Conservation (phyloP, 2,797 vertebrate genomes). For the Liasis olivaceus region DNA sequence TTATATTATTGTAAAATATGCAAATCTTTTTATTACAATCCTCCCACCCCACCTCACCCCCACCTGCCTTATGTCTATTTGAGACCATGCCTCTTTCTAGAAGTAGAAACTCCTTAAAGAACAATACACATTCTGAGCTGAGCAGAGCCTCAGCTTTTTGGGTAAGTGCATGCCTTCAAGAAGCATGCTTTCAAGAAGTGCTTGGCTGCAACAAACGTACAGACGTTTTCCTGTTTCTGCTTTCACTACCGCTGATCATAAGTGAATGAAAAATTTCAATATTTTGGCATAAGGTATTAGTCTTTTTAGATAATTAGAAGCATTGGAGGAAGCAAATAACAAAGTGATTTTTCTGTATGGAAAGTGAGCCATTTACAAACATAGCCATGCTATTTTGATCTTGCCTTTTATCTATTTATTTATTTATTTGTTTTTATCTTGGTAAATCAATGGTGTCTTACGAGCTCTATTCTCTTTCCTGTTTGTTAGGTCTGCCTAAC, state of each 20-base stretch:
- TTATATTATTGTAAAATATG: no score
- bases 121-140: neutral
- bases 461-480: constrained; percentile 71
- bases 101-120: neutral
- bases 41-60: no score
- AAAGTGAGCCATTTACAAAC: constrained; percentile 60
- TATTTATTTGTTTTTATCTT: constrained; percentile 57
- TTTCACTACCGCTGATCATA: neutral
- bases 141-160: neutral
- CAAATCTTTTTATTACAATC: no score
- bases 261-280: rapidly evolving
- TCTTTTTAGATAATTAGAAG: neutral
- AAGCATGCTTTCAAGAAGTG: neutral
- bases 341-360: constrained; percentile 45
- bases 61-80: neutral
- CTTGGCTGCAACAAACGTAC: neutral
- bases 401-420: constrained; percentile 59
- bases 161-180: neutral
- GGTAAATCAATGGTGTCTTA: constrained; percentile 74
- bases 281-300: constrained; percentile 30
- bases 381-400: constrained; percentile 66
- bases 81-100: neutral
- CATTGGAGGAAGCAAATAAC: constrained; percentile 36
- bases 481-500: constrained; percentile 82
- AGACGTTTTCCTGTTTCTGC: neutral